Conservation (phyloP, 2,888 invertebrate species). For the Ditula angustiorana region DNA sequence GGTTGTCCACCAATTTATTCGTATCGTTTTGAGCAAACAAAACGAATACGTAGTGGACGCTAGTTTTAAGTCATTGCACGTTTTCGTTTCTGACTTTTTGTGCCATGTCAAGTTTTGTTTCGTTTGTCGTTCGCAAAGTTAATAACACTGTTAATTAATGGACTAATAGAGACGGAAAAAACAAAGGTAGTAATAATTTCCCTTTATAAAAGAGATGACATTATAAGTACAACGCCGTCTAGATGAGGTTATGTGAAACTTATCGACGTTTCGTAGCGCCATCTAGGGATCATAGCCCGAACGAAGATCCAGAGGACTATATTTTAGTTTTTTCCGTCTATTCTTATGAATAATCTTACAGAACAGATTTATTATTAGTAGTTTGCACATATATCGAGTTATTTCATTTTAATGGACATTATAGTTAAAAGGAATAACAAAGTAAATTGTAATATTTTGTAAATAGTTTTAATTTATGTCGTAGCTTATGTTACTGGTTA, state of each 20-base stretch:
- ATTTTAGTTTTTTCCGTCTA: conserved; percentile 1
- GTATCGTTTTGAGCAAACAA: not conserved
- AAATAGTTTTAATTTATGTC: conserved; percentile 81
- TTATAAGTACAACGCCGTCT: conserved; percentile 1
- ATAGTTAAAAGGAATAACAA: conserved; percentile 32
- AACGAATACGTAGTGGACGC: conserved; percentile 35
- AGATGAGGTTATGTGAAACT: not conserved
- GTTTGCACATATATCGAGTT: conserved; percentile 35
- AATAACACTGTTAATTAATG: conserved; percentile 24
- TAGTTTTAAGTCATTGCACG: conserved; percentile 43
- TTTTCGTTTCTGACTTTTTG: conserved; percentile 57
- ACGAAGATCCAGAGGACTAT: not conserved
- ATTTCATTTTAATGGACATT: conserved; percentile 31
- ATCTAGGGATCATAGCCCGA: not conserved
- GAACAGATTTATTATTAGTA: conserved; percentile 26
- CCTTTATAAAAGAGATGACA: not conserved
- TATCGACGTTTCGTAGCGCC: not conserved
- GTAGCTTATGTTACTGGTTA: conserved; percentile 72
- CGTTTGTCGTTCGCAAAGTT: conserved; percentile 24
- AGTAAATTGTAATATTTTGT: conserved; percentile 78
- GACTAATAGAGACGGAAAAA: conserved; percentile 2
- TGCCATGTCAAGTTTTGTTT: conserved; percentile 62
- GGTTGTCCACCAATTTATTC: not conserved
- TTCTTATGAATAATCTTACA: conserved; percentile 32
- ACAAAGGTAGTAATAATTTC: not conserved